phyloP scores from a whole-genome alignment of 2,113 vertebrate genomes.

The Anolis sagrei region DNA sequence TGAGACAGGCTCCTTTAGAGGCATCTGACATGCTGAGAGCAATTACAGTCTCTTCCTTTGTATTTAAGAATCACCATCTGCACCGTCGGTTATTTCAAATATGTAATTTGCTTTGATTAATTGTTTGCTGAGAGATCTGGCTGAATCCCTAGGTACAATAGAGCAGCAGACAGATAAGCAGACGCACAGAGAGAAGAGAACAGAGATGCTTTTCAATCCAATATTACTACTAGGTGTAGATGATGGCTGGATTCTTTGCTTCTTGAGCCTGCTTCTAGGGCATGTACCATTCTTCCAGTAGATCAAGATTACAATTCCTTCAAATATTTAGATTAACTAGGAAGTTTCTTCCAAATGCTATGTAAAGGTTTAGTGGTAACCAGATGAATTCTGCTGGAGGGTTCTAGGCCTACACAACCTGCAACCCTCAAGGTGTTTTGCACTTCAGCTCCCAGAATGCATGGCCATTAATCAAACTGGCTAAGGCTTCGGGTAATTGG shows the following conservation, averaged over 20 bases:
- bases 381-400: too few species aligned
- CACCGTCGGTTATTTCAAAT: not conserved
- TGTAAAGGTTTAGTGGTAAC: too few species aligned
- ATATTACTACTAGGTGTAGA: not conserved
- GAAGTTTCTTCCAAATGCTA: too few species aligned
- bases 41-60: slow-evolving; percentile 19
- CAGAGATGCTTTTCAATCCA: not conserved
- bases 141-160: not conserved
- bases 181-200: not conserved
- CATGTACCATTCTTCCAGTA: not conserved
- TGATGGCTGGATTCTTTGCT: not conserved
- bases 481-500: too few species aligned
- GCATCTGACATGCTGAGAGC: slow-evolving; percentile 26
- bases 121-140: slow-evolving; percentile 23
- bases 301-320: not conserved
- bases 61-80: slow-evolving; percentile 24
- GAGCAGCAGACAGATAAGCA: not conserved
- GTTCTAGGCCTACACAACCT: too few species aligned
- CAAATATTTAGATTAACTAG: not conserved
- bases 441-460: too few species aligned
- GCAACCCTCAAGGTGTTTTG: too few species aligned
- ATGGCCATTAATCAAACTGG: too few species aligned
- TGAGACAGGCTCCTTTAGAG: not conserved
- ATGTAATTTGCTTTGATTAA: slow-evolving; percentile 33
- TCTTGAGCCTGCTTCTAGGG: too few species aligned